These are phyloP conservation scores for Alligator sinensis DNA, from an alignment of 2,113 vertebrate genomes.

Conservation along the genomic window DNA sequence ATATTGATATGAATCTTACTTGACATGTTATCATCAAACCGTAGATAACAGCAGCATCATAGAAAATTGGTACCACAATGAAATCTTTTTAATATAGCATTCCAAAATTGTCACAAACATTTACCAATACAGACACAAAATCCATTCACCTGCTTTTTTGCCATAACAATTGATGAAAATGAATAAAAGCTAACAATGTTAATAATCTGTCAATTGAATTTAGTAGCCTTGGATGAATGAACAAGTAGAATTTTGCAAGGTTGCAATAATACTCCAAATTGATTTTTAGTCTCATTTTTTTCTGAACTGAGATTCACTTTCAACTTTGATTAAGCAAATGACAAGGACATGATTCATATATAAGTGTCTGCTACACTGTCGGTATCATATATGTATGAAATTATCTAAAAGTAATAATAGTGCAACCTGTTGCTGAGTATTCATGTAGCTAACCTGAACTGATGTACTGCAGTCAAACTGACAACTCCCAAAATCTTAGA, in stretches of 20 bases:
- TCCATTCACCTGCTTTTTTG: not conserved
- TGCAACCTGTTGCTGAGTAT: too few species aligned
- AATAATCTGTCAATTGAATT: not conserved
- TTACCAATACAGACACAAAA: not conserved
- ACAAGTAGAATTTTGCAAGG: not conserved
- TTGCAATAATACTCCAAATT: not conserved
- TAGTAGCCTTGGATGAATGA: not conserved
- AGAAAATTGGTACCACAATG: not conserved
- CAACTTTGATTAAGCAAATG: not conserved
- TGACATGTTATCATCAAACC: not conserved
- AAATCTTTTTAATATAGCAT: not conserved
- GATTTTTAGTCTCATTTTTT: not conserved
- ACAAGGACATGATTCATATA: not conserved
- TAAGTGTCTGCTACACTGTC: not conserved
- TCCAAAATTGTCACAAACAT: not conserved
- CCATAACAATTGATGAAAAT: not conserved
- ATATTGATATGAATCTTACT: not conserved
- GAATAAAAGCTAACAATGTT: not conserved
- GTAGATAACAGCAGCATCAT: not conserved
- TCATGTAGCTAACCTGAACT: accelerated
- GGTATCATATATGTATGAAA: accelerated
- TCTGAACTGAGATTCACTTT: not conserved
- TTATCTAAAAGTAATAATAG: accelerated
- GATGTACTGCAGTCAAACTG: not conserved
- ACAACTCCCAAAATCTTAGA: not conserved